Conservation (phyloP, 2,888 invertebrate genomes). For the Abrostola triplasia region DNA sequence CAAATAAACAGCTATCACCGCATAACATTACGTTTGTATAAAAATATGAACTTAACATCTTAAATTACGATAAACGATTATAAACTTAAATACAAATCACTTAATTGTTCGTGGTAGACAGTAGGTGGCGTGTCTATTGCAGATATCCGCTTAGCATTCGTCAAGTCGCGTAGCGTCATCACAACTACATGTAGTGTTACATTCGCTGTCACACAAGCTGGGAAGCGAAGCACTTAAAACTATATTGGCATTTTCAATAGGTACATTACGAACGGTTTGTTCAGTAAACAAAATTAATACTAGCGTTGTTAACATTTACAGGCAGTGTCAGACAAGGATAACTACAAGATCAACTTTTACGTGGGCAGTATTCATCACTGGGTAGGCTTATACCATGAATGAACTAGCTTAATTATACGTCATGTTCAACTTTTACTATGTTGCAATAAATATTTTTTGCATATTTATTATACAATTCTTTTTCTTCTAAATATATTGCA, state of each 20-base stretch:
- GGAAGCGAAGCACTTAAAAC: constrained; percentile 59
- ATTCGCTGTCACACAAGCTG: constrained; percentile 53
- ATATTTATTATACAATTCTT: too few species aligned
- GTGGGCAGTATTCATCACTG: constrained; percentile 23
- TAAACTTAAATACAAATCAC: constrained; percentile 42
- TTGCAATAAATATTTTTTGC: too few species aligned
- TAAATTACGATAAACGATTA: constrained; percentile 47
- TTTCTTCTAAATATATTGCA: too few species aligned
- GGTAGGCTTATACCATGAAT: neutral
- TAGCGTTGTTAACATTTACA: constrained; percentile 42
- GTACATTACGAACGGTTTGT: constrained; percentile 43
- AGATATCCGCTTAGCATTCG: constrained; percentile 36
- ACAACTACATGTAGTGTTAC: constrained; percentile 31
- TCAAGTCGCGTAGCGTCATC: constrained; percentile 37
- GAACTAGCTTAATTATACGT: too few species aligned
- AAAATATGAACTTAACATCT: constrained; percentile 50
- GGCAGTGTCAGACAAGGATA: constrained; percentile 36
- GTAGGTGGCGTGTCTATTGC: constrained; percentile 22
- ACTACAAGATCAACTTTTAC: constrained; percentile 3
- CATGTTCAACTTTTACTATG: too few species aligned
- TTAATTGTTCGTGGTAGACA: constrained; percentile 38
- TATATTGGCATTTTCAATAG: constrained; percentile 59
- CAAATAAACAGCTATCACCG: constrained; percentile 36
- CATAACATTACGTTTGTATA: constrained; percentile 37
- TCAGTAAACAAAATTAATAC: constrained; percentile 38